phyloP scores from a whole-genome alignment of 1,140 invertebrate genomes.

The Drosophila santomea region DNA sequence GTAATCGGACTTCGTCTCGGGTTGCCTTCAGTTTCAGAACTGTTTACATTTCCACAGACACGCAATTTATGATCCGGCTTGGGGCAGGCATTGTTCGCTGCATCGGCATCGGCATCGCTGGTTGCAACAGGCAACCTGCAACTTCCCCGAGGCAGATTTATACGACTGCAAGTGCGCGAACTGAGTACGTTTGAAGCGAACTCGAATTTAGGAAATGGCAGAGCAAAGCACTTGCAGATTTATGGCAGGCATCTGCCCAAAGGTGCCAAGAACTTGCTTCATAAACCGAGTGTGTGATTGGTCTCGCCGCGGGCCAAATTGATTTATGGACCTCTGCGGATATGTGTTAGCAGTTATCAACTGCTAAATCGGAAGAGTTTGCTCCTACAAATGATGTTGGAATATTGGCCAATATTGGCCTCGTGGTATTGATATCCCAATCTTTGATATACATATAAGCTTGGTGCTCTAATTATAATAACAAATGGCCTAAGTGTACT shows the following conservation, averaged over 20 bases:
- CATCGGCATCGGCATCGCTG: constrained; percentile 4
- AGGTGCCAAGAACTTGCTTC: constrained; percentile 39
- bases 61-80: constrained; percentile 45
- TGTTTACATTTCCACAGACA: constrained; percentile 50
- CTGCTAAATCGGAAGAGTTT: constrained; percentile 21
- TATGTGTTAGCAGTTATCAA: constrained; percentile 43
- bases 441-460: not conserved
- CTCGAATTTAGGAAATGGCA: constrained; percentile 22
- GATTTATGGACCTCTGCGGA: constrained; percentile 19
- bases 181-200: constrained; percentile 1
- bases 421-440: constrained; percentile 4
- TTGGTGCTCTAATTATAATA: constrained; percentile 12
- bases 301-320: constrained; percentile 31
- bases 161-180: constrained; percentile 4
- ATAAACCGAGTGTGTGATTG: constrained; percentile 47
- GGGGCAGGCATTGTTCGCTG: constrained; percentile 38
- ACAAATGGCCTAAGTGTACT: no score
- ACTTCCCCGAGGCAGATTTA: constrained; percentile 24
- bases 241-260: constrained; percentile 47
- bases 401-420: no score
- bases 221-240: constrained; percentile 37
- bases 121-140: constrained; percentile 8
- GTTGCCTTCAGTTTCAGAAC: constrained; percentile 11
- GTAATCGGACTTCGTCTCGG: constrained; percentile 28
- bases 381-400: not conserved